These are phyloP conservation scores for Fabriciana adippe DNA, from an alignment of 2,888 invertebrate genomes.

Conservation along the genomic window DNA sequence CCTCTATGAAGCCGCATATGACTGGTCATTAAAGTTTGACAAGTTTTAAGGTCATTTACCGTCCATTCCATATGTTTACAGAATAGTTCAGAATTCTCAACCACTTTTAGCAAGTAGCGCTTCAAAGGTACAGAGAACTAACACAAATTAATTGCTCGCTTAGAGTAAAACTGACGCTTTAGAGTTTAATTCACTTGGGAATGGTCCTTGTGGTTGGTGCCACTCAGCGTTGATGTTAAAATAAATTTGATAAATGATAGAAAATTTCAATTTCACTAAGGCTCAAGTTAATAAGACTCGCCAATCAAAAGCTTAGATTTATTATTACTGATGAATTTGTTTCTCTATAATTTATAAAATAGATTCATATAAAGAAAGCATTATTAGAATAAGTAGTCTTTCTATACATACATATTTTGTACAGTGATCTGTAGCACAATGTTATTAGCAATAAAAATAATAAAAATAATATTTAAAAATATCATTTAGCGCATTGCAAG, in stretches of 20 bases:
- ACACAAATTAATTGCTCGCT: slow-evolving; percentile 67
- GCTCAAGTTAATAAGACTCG: not conserved
- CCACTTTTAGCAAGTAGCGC: slow-evolving; percentile 46
- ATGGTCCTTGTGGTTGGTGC: slow-evolving; percentile 35
- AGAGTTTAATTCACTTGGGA: slow-evolving; percentile 55
- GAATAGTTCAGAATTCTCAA: slow-evolving; percentile 54
- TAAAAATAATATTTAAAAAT: too few relatives aligned
- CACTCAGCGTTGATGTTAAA: slow-evolving; percentile 24
- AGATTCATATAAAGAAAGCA: too few relatives aligned
- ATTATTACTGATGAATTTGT: too few relatives aligned
- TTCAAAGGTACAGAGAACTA: slow-evolving; percentile 56
- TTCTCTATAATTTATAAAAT: too few relatives aligned
- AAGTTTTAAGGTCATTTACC: slow-evolving; percentile 40
- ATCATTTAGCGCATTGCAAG: too few relatives aligned
- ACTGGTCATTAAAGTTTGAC: slow-evolving; percentile 37
- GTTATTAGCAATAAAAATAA: too few relatives aligned
- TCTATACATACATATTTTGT: too few relatives aligned
- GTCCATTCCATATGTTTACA: slow-evolving; percentile 44
- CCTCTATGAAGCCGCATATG: slow-evolving; percentile 19
- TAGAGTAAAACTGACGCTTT: slow-evolving; percentile 53
- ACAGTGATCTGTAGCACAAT: too few relatives aligned
- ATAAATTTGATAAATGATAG: slow-evolving; percentile 18
- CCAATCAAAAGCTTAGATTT: not conserved
- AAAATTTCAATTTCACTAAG: slow-evolving; percentile 29
- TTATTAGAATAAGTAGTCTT: too few relatives aligned